A percentile compares a stretch with the other conserved stretches of the same genome.
phyloP scores from a whole-genome alignment of 2,797 vertebrate species.

The Cyprinella venusta region DNA sequence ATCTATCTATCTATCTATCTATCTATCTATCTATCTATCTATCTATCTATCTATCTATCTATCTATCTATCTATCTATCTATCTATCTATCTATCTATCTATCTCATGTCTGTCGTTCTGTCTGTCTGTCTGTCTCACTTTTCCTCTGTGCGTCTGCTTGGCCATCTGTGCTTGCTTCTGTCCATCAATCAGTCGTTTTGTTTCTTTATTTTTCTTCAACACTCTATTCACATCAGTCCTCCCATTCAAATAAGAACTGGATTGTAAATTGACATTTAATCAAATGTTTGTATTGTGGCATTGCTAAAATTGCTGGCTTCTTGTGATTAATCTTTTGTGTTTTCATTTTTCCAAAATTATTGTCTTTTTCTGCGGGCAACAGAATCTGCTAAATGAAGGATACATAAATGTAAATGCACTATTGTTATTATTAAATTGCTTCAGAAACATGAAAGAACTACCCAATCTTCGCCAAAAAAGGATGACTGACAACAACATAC shows the following conservation, averaged over 20 bases:
- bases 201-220: conserved; percentile 1
- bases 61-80: not conserved
- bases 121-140: not conserved
- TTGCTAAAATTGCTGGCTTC: not conserved
- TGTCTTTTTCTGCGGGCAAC: not conserved
- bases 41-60: not conserved
- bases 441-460: not conserved
- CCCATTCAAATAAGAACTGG: not conserved
- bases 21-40: not conserved
- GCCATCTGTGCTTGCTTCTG: not conserved
- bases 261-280: conserved; percentile 22
- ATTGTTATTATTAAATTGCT: not conserved
- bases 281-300: not conserved
- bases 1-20: not conserved
- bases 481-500: not conserved
- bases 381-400: not conserved
- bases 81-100: not conserved
- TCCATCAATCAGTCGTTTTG: conserved; percentile 10
- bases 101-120: not conserved
- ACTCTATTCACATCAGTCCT: not conserved
- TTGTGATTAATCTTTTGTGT: conserved; percentile 8
- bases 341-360: not conserved
- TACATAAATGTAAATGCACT: not conserved
- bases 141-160: not conserved
- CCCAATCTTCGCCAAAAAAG: not conserved